Percentiles rank a stretch among this genome's conserved stretches.
phyloP scores from a whole-genome alignment of 2,797 vertebrate genomes.

The Sylvia borin region DNA sequence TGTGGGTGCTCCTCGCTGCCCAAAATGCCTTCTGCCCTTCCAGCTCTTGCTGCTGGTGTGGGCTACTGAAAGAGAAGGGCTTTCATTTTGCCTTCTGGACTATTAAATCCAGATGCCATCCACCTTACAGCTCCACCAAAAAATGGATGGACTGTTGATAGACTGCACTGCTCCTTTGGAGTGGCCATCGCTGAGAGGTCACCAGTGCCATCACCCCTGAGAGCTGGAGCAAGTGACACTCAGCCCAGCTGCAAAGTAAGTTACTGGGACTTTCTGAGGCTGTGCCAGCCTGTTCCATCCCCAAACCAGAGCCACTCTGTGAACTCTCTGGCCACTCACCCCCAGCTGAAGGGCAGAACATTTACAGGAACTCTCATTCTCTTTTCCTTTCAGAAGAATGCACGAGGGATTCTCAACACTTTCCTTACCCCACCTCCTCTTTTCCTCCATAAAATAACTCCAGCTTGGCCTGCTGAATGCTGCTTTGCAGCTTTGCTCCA shows the following conservation, averaged over 20 bases:
- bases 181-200: not conserved
- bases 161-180: not conserved
- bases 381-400: conserved; percentile 34
- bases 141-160: not conserved
- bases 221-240: not conserved
- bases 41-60: not conserved
- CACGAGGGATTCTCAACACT: conserved; percentile 42
- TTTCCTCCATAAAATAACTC: conserved; percentile 38
- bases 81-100: not conserved
- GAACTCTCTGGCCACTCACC: too few relatives aligned
- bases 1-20: not conserved
- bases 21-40: not conserved
- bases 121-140: not conserved
- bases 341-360: conserved; percentile 2
- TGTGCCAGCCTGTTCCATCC: not conserved
- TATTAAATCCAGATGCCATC: not conserved
- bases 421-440: not conserved
- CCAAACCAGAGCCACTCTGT: not conserved
- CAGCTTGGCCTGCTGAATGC: conserved; percentile 31
- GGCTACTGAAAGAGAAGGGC: not conserved
- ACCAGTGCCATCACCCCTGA: not conserved
- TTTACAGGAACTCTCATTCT: conserved; percentile 25
- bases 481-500: conserved; percentile 25
- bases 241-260: not conserved
- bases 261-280: not conserved